Conservation (phyloP, 2,113 vertebrate species). For the Balaenoptera acutorostrata region DNA sequence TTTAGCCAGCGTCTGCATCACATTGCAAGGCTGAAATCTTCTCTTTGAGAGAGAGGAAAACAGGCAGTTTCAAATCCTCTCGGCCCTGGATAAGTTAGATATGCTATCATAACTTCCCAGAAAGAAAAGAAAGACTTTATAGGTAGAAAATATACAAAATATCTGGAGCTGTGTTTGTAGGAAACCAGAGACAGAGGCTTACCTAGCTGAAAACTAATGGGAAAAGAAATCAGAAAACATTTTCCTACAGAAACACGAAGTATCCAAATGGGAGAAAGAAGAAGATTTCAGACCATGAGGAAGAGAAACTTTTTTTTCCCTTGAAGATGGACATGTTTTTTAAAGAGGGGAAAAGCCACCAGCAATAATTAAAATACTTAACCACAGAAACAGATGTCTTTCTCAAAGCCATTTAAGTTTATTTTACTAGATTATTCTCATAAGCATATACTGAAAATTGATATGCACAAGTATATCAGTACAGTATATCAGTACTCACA, state of each 20-base stretch:
- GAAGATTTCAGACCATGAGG: neutral
- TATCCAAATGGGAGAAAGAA: neutral
- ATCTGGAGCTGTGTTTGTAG: neutral
- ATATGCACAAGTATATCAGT: neutral
- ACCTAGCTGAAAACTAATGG: neutral
- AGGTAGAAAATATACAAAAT: neutral
- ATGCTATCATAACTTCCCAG: accelerated
- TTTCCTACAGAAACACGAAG: neutral
- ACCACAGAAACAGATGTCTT: neutral
- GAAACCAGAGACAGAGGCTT: neutral
- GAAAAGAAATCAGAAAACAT: neutral
- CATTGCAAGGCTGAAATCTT: neutral
- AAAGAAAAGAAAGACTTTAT: neutral
- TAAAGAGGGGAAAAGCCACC: neutral
- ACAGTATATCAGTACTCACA: neutral
- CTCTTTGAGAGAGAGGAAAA: neutral
- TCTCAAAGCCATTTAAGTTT: neutral
- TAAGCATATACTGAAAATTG: neutral
- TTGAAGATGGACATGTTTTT: neutral
- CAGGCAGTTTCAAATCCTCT: neutral
- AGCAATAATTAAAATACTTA: neutral
- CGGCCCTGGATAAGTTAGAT: neutral
- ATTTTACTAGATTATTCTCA: neutral
- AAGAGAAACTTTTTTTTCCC: neutral
- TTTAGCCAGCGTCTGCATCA: neutral